A percentile compares a stretch with the other conserved stretches of the same genome.
These are phyloP conservation scores for Listronotus bonariensis DNA, from an alignment of 1,140 invertebrate species.

Conservation along the genomic window DNA sequence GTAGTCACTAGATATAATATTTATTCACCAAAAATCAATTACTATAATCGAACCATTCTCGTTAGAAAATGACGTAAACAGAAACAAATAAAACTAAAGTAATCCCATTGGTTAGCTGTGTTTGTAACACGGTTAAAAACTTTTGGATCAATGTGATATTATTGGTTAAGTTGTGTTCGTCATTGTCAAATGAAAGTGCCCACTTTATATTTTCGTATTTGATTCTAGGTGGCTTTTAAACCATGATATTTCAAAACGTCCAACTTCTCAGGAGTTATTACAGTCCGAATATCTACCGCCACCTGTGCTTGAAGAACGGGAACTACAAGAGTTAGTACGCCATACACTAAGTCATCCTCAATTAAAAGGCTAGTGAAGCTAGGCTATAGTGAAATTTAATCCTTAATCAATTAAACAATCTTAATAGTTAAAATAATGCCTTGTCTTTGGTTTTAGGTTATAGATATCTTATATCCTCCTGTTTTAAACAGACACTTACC, in stretches of 20 bases:
- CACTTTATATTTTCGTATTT: constrained; percentile 59
- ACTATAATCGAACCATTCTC: too few relatives aligned
- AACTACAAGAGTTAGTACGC: constrained; percentile 75
- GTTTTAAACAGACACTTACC: constrained; percentile 69
- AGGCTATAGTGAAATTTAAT: not conserved
- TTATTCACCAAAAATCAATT: too few relatives aligned
- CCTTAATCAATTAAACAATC: too few relatives aligned
- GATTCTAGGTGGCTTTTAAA: constrained; percentile 74
- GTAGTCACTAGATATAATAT: too few relatives aligned
- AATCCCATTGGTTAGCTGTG: too few relatives aligned
- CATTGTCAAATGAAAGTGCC: too few relatives aligned
- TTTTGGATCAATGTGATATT: too few relatives aligned
- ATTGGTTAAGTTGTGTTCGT: too few relatives aligned
- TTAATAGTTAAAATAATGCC: too few relatives aligned
- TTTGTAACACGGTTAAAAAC: too few relatives aligned
- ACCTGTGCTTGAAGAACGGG: constrained; percentile 75
- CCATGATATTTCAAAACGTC: constrained; percentile 81
- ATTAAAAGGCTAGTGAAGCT: constrained; percentile 63
- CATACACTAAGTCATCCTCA: constrained; percentile 79
- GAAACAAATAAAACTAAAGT: too few relatives aligned
- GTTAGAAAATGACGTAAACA: too few relatives aligned
- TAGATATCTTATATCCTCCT: constrained; percentile 73
- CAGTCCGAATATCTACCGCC: constrained; percentile 80
- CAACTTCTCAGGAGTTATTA: constrained; percentile 82
- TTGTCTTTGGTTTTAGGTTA: constrained; percentile 57